Conservation (phyloP, 1,140 invertebrate species). For the Drosophila baimaii region DNA sequence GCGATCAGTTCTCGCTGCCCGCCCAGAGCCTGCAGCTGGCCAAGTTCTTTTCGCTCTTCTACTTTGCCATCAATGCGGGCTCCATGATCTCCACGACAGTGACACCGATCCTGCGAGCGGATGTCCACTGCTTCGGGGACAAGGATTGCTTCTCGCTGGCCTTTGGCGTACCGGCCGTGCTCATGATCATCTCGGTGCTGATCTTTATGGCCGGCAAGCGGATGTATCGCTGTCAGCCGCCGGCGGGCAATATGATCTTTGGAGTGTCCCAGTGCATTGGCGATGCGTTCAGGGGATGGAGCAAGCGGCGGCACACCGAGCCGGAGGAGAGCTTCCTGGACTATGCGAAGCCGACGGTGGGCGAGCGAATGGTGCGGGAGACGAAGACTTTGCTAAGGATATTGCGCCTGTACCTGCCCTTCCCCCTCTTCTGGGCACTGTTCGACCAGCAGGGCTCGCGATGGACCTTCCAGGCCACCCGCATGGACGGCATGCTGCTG, state of each 20-base stretch:
- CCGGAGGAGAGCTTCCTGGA: slow-evolving; percentile 90
- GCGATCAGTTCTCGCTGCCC: slow-evolving; percentile 93
- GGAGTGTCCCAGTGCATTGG: slow-evolving; percentile 90
- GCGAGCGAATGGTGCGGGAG: slow-evolving; percentile 88
- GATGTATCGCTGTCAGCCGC: slow-evolving; percentile 91
- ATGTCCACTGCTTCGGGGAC: slow-evolving; percentile 92
- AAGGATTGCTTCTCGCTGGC: slow-evolving; percentile 95
- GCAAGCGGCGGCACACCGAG: slow-evolving; percentile 85
- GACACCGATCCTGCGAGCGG: slow-evolving; percentile 93
- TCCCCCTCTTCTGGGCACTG: slow-evolving; percentile 94
- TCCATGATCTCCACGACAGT: slow-evolving; percentile 95
- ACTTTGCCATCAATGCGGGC: slow-evolving; percentile 96
- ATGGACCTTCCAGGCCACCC: slow-evolving; percentile 97
- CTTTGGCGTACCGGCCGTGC: slow-evolving; percentile 94
- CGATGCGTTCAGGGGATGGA: slow-evolving; percentile 85
- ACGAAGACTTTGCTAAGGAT: slow-evolving; percentile 88
- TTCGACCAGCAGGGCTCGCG: slow-evolving; percentile 94
- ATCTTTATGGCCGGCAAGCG: slow-evolving; percentile 92
- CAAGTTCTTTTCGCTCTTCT: slow-evolving; percentile 96
- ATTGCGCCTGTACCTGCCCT: slow-evolving; percentile 90
- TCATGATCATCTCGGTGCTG: slow-evolving; percentile 94
- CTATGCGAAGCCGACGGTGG: slow-evolving; percentile 90
- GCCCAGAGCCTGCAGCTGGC: slow-evolving; percentile 90
- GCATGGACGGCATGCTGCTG: slow-evolving; percentile 93
- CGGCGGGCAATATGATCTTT: slow-evolving; percentile 92